Base-by-base conservation (phyloP, 2,113 vertebrate species). In the Pelusios castaneus region DNA sequence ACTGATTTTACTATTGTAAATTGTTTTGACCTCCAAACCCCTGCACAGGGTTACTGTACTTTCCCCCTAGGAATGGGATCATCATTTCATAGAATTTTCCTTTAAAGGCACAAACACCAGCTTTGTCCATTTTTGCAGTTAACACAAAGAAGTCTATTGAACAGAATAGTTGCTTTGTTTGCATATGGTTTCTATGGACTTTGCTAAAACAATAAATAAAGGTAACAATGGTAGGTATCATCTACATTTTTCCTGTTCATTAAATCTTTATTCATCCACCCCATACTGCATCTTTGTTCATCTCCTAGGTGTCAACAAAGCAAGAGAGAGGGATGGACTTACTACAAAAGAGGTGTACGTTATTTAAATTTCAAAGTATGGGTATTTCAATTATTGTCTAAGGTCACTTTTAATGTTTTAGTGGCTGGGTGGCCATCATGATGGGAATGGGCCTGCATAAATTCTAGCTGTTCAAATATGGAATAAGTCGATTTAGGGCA, bases 331-430 rank as follows among this genome's bases (percentile, higher is more conserved):
- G 82, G 25, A 54, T 41, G 58, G 88, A 24, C 24, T 79, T 76
- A 87, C 91, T 90, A 86, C 89, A 34, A 77, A 88, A 93, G 73
- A 3, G 60, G 49, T 76, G 27, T 78, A 31, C 31, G 22, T 77
- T 85, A 54, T 91, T 91, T 24, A 92, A 43, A 91, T 96, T 94
- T 95, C 95, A 96, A 96, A 97, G 96, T 60, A 54, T 52, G 49
- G 54, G 5, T 63, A 87, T 96, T 97, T 97, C 95, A 97, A 34
- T 38, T 55, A 11, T 52, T 91, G 93, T 95, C 83, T 92, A n/a
- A 63, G 84, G 90, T 96, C 94, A 86, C 63, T 75, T 82, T 47
- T 83, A 83, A 89, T 10, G 38, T 56, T 41, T 27, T 21, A 58
- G 87, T 43, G 38, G 38, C 51, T 11, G 25, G 21, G n/a, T 12